Base-by-base conservation (phyloP, 2,797 vertebrate genomes). In the Muscicapa comitata region DNA sequence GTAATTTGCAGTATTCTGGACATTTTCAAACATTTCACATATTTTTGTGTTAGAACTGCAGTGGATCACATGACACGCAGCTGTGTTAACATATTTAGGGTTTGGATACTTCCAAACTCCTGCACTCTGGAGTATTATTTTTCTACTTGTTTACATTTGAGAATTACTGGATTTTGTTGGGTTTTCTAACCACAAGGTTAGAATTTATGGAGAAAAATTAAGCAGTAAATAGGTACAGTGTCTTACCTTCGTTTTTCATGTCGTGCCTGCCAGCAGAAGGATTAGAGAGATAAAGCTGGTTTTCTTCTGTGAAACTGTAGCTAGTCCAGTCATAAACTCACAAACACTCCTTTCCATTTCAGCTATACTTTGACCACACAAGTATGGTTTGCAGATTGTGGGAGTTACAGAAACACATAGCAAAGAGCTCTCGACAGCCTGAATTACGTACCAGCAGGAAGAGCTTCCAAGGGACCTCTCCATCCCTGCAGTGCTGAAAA, bases 71-170 rank as follows among this genome's bases (percentile, higher is more conserved):
- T 80, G 92, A 92, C 28, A 68, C 13, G 45, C 94, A 97, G 93
- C 92, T 95, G 88, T 90, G 90, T 93, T 95, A 90, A 92, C 79
- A 86, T 71, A 81, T 93, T 95, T 87, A 82, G 54, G 62, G 50
- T 94, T 93, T 89, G 93, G 72, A 93, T 72, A 84, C 88, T 93
- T 86, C 58, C 7, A 86, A 65, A 25, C 57, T 76, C 66, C 85
- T 88, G 81, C n/a, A 51, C 71, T 90, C 86, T 73, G 51, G 13
- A 77, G 85, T 94, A 91, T 85, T 92, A 85, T 68, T 93, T 95
- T 96, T 95, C 87, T 88, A 29, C 63, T 90, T 92, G 85, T 81
- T 91, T 95, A 95, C 51, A 88, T 82, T 77, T 92, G 82, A 91
- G 77, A 79, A 90, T 89, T 91, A 57, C 88, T 96, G 84, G 63